Conservation (phyloP, 1,140 invertebrate species). For the Drosophila pruinosa region DNA sequence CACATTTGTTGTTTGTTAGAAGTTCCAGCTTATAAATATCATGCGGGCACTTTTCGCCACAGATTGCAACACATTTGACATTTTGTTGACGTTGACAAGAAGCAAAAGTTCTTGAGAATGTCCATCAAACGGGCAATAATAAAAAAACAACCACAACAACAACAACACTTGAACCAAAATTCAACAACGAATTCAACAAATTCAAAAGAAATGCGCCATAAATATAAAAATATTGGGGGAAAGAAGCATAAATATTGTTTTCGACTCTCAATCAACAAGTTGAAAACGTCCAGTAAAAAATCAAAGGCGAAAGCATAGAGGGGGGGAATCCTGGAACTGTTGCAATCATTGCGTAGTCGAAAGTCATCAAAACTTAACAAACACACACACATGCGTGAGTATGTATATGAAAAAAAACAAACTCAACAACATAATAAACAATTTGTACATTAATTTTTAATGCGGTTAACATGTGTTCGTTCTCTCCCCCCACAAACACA, state of each 20-base stretch:
- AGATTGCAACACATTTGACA: slow-evolving; percentile 70
- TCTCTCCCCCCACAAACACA: slow-evolving; percentile 21
- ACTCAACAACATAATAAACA: slow-evolving; percentile 76
- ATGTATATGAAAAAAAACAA: slow-evolving; percentile 42
- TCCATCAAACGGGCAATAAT: slow-evolving; percentile 54
- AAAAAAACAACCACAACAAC: slow-evolving; percentile 10
- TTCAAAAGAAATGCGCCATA: slow-evolving; percentile 48
- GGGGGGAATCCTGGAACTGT: slow-evolving; percentile 41
- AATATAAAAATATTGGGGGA: background rate
- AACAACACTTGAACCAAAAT: slow-evolving; percentile 16
- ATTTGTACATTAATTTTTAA: slow-evolving; percentile 81
- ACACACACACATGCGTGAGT: slow-evolving; percentile 5
- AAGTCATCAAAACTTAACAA: slow-evolving; percentile 44
- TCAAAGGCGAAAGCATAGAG: slow-evolving; percentile 25
- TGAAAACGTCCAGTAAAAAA: slow-evolving; percentile 25
- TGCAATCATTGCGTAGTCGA: slow-evolving; percentile 50
- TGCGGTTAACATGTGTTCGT: slow-evolving; percentile 75
- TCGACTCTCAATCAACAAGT: slow-evolving; percentile 56
- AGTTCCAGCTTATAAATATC: slow-evolving; percentile 54
- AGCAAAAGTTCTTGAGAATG: slow-evolving; percentile 69
- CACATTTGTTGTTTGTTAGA: slow-evolving; percentile 7
- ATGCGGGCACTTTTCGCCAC: slow-evolving; percentile 23
- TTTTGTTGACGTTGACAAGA: slow-evolving; percentile 49
- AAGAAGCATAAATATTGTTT: slow-evolving; percentile 32
- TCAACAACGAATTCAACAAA: slow-evolving; percentile 51